Conservation (phyloP, 2,888 invertebrate genomes). For the Dioctria rufipes region DNA sequence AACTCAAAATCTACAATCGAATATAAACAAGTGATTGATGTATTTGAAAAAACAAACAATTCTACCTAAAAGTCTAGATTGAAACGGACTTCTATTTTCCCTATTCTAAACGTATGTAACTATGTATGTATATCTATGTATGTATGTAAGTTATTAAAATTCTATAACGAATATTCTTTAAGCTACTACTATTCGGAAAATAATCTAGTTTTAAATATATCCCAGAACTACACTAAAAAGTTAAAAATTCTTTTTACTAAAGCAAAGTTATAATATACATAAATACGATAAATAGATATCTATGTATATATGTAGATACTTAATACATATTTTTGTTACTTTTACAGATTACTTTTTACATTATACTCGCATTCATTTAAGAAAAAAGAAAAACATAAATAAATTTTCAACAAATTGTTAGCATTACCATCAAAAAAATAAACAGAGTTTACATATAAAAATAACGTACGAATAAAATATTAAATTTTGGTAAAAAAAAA, state of each 20-base stretch:
- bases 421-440: constrained; percentile 46
- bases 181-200: not conserved
- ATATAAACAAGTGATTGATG: no score
- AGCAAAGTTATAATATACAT: constrained; percentile 24
- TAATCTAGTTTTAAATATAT: not conserved
- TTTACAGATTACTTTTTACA: constrained; percentile 41
- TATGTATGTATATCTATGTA: no score
- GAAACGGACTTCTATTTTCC: no score
- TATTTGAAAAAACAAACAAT: no score
- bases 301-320: constrained; percentile 35
- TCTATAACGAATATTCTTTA: not conserved
- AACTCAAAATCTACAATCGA: no score
- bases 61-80: no score
- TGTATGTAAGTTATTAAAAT: no score
- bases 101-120: no score
- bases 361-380: constrained; percentile 56
- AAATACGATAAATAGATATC: constrained; percentile 33
- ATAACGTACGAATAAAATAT: constrained; percentile 45
- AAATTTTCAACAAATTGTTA: constrained; percentile 53
- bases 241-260: not conserved
- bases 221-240: not conserved
- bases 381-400: not conserved
- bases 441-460: constrained; percentile 10
- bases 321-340: constrained; percentile 17
- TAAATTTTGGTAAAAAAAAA: constrained; percentile 21